Conservation (phyloP, 2,888 invertebrate genomes). For the Temnothorax ravouxi region DNA sequence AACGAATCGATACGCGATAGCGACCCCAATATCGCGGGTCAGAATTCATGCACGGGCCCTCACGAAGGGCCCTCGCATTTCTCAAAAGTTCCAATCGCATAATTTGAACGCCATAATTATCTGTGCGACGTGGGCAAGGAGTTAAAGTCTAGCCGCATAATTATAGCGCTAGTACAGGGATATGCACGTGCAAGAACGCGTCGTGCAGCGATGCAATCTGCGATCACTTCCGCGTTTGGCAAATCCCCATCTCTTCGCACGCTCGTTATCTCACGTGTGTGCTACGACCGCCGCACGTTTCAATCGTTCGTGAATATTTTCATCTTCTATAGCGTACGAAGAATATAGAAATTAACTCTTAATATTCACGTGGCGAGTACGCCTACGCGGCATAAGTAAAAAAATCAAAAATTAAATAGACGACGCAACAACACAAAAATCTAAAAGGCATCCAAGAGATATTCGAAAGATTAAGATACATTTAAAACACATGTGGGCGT, state of each 20-base stretch:
- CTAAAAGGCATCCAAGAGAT: neutral
- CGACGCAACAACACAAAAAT: neutral
- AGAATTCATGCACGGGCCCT: neutral
- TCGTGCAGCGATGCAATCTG: constrained; percentile 29
- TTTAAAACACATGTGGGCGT: neutral
- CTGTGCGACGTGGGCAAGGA: constrained; percentile 83
- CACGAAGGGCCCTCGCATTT: neutral
- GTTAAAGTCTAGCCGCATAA: constrained; percentile 79
- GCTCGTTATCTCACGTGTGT: neutral
- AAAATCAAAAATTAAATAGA: neutral
- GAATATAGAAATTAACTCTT: constrained; percentile 10
- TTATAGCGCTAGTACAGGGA: constrained; percentile 53
- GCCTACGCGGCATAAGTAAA: neutral
- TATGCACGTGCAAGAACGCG: constrained; percentile 59
- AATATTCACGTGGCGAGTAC: neutral
- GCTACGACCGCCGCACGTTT: neutral
- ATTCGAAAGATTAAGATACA: neutral
- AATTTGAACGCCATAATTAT: constrained; percentile 61
- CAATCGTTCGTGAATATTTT: constrained; percentile 17
- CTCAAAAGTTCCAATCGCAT: neutral
- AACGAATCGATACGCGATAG: constrained; percentile 33
- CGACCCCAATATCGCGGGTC: constrained; percentile 36
- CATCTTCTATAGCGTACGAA: neutral
- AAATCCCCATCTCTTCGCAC: constrained; percentile 15
- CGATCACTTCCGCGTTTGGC: constrained; percentile 47